These are phyloP conservation scores for Bombus polaris DNA, from an alignment of 1,140 invertebrate species.

Conservation along the genomic window DNA sequence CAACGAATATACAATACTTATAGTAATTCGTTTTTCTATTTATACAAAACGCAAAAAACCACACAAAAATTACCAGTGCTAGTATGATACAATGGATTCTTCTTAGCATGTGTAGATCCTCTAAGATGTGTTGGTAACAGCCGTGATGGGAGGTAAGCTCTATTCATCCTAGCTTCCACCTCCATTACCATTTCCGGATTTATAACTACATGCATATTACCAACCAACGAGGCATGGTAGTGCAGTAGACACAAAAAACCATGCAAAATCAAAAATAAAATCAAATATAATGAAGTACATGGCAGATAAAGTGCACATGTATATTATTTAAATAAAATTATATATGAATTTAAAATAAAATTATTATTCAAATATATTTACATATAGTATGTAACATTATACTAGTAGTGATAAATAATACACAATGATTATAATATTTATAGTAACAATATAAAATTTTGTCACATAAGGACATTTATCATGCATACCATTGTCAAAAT, in stretches of 20 bases:
- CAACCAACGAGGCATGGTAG: conserved; percentile 77
- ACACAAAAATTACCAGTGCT: conserved; percentile 79
- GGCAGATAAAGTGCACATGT: conserved; percentile 9
- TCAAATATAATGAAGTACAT: conserved; percentile 76
- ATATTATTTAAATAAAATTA: conserved; percentile 10
- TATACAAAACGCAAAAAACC: conserved; percentile 53
- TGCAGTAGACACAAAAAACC: conserved; percentile 82
- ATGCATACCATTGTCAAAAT: conserved; percentile 34
- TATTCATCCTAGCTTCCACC: conserved; percentile 94
- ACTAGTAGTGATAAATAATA: neutral
- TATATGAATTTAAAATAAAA: neutral
- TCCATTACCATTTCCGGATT: conserved; percentile 93
- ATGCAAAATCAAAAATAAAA: conserved; percentile 83
- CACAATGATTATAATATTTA: neutral
- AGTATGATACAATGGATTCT: conserved; percentile 80
- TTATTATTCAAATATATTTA: conserved; percentile 13
- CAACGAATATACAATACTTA: neutral
- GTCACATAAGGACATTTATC: conserved; percentile 2
- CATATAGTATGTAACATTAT: neutral
- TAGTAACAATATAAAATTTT: neutral
- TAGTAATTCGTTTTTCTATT: conserved; percentile 20
- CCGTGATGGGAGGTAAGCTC: conserved; percentile 89
- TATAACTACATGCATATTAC: conserved; percentile 87
- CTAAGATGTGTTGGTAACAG: conserved; percentile 82
- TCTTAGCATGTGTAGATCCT: conserved; percentile 79